These are phyloP conservation scores for Sebastes taczanowskii DNA, from an alignment of 2,797 vertebrate species.

Conservation along the genomic window DNA sequence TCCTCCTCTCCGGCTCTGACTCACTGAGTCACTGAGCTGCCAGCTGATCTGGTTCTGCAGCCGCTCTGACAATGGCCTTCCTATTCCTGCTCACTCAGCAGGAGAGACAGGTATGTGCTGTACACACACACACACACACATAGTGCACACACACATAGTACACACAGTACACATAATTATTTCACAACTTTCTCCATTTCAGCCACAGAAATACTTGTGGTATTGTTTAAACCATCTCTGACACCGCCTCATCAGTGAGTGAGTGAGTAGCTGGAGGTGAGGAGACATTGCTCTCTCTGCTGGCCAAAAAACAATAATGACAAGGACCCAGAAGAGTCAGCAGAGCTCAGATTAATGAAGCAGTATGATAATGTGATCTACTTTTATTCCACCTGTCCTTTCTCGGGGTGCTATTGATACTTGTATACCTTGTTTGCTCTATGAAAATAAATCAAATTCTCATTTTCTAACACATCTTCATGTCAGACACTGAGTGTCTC, in stretches of 20 bases:
- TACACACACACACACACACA: not conserved
- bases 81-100: conserved; percentile 45
- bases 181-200: not conserved
- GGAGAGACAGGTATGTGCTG: conserved; percentile 39
- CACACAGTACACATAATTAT: not conserved
- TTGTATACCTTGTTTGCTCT: not conserved
- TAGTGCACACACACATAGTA: not conserved
- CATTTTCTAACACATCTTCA: not conserved
- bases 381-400: not conserved
- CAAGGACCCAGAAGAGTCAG: too few relatives aligned
- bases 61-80: conserved; percentile 38
- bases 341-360: not conserved
- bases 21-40: conserved; percentile 11
- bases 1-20: not conserved
- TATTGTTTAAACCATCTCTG: not conserved
- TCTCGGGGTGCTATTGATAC: not conserved
- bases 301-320: not conserved
- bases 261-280: not conserved
- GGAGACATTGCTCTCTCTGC: not conserved
- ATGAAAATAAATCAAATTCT: not conserved
- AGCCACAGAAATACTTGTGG: not conserved
- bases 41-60: conserved; percentile 46
- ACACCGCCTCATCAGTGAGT: not conserved
- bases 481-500: not conserved
- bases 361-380: not conserved